Conservation (phyloP, 2,113 vertebrate species). For the Ciconia boyciana region DNA sequence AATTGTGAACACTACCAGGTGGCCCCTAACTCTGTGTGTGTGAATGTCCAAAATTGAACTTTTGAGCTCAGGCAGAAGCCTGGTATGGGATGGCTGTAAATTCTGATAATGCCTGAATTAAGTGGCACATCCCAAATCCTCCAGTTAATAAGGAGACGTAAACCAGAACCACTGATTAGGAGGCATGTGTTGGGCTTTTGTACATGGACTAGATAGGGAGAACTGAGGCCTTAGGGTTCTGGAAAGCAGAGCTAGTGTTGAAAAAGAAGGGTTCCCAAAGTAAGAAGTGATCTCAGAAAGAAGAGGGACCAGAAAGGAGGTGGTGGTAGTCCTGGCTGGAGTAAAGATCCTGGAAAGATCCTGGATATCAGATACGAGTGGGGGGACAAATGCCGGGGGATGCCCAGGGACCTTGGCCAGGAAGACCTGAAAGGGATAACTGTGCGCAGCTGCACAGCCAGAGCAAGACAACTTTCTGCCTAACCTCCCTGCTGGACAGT, state of each 20-base stretch:
- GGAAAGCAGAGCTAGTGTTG: neutral
- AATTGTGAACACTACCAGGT: fast-evolving
- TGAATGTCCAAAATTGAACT: neutral
- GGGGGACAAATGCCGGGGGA: no score
- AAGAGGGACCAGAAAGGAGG: neutral
- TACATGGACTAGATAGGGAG: neutral
- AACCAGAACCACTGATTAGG: neutral
- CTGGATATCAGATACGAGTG: neutral
- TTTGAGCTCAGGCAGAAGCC: neutral
- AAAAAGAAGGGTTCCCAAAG: neutral
- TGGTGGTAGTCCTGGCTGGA: neutral
- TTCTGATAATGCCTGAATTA: neutral
- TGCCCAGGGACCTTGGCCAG: neutral
- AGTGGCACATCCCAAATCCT: neutral
- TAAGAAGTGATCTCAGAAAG: neutral
- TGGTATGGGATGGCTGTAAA: neutral
- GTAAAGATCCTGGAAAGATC: neutral
- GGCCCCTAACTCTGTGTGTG: neutral
- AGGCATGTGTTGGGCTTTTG: neutral
- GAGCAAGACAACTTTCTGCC: neutral
- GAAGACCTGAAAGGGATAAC: neutral
- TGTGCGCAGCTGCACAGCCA: neutral
- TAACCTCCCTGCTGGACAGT: neutral
- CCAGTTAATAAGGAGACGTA: neutral
- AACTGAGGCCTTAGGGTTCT: neutral